phyloP scores from a whole-genome alignment of 2,113 vertebrate species.

The Meles meles region DNA sequence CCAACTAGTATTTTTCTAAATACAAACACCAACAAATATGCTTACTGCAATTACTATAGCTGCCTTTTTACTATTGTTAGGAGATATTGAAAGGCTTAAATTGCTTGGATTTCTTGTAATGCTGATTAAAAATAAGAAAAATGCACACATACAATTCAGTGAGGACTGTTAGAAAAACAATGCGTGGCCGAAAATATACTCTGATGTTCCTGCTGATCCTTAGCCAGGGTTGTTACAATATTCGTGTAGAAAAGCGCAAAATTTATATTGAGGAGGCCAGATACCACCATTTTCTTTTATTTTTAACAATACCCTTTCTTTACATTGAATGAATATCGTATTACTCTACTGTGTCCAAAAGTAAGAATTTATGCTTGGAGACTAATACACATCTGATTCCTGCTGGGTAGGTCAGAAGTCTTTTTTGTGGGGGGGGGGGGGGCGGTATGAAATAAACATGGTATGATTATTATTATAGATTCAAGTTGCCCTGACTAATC shows the following conservation, averaged over 20 bases:
- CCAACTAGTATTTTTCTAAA: constrained; percentile 74
- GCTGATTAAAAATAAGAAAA: constrained; percentile 70
- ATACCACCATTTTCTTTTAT: not conserved
- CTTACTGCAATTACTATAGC: constrained; percentile 62
- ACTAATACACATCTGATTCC: not conserved
- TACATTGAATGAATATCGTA: not conserved
- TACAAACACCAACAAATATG: constrained; percentile 72
- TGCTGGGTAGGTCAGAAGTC: not conserved
- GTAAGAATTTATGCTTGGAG: not conserved
- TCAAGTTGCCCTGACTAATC: not conserved
- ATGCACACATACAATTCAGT: constrained; percentile 45
- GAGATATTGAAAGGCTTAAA: constrained; percentile 69
- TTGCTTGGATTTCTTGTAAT: constrained; percentile 73
- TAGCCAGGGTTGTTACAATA: not conserved
- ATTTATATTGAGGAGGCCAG: not conserved
- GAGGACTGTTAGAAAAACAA: constrained; percentile 55
- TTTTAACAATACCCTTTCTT: not conserved
- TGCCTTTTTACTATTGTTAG: constrained; percentile 69
- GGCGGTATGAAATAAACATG: not conserved
- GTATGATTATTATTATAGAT: not conserved
- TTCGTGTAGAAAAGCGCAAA: not conserved
- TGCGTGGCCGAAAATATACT: constrained; percentile 28
- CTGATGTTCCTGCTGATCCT: constrained; percentile 20
- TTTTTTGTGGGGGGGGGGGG: not conserved
- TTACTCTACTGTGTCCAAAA: not conserved